Evolutionary conservation across 23 tunicate species (phyloP).

Genomic region (Trididemnum clinides): DNA sequence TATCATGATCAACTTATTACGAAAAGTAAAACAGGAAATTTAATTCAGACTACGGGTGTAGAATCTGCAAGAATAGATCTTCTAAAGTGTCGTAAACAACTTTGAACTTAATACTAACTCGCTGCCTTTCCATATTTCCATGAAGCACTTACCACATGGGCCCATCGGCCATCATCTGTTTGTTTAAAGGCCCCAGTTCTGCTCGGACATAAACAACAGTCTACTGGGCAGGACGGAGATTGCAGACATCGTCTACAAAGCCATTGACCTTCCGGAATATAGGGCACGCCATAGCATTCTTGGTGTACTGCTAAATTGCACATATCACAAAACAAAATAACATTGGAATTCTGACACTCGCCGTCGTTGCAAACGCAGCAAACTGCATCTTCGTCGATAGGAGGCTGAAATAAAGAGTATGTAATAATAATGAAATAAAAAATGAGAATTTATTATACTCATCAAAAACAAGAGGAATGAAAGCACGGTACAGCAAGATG

Average conservation of each 20-base stretch:
- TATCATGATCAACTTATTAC: no score
- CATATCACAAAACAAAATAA: slow-evolving; percentile 90
- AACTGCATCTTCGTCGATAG: slow-evolving; percentile 75
- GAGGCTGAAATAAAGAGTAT: no score
- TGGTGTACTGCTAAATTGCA: slow-evolving; percentile 97
- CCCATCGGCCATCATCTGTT: slow-evolving; percentile 92
- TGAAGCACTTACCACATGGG: slow-evolving; percentile 58
- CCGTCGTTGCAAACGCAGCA: slow-evolving; percentile 99
- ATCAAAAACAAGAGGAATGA: no score
- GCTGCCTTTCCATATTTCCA: no score
- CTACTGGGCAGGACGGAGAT: slow-evolving; percentile 92
- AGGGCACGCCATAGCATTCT: slow-evolving; percentile 98
- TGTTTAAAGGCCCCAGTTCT: slow-evolving; percentile 88
- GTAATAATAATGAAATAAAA: no score
- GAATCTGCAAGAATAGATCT: no score
- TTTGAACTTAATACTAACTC: no score
- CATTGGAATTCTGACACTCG: slow-evolving; percentile 90
- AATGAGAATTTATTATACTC: no score
- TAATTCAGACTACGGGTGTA: no score
- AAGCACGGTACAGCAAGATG: no score
- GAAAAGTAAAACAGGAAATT: no score
- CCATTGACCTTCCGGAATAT: slow-evolving; percentile 99
- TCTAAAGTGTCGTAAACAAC: no score
- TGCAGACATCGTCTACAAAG: slow-evolving; percentile 78
- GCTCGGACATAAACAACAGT: slow-evolving; percentile 87